Base-by-base conservation (phyloP, 2,888 invertebrate species). In the Nycteola revayana region DNA sequence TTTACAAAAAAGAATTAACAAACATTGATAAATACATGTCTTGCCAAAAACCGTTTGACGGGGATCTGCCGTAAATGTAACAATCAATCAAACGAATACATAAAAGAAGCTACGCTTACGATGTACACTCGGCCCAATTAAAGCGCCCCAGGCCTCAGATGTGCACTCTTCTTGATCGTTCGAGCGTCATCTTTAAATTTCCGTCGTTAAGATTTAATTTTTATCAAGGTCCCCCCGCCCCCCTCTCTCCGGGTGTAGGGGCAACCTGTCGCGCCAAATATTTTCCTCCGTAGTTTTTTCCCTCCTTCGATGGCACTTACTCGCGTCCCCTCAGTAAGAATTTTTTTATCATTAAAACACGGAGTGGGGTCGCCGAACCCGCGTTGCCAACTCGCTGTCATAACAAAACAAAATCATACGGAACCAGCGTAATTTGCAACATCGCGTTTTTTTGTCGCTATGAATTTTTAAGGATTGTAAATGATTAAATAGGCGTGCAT, bases 181-280 rank as follows among this genome's bases (percentile, higher is more conserved):
- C 64, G 77, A 87, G 88, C 88, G 83, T 87, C 88, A 84, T 88
- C 88, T 88, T 86, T 86, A 88, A 88, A 88, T 88, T 88, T 88
- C 87, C 88, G 86, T 83, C 84, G 88, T 86, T 88, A 88, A 88
- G 88, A 88, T 88, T 88, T 88, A 88, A 88, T 88, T 88, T 88
- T 85, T 87, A 88, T 80, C 83, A 83, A 79, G 76, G 71, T 58
- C 63, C 69, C 68, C 72, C 64, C 64, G 53, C 42, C 38, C 49
- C 49, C 14, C 21, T 21, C 21, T 2, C 7, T n/a, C n/a, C 51
- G 63, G 58, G 66, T 56, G 58, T 61, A 52, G 69, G 65, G 76
- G 75, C 78, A 83, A 88, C 88, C 88, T 88, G 88, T 88, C 88
- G 88, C 85, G 80, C 88, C 88, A 88, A 88, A 88, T 88, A 88